Evolutionary conservation across 2,113 vertebrate species (phyloP), one percentile per base, ranked within the genome.

Genomic region (Oenanthe oenanthe): DNA sequence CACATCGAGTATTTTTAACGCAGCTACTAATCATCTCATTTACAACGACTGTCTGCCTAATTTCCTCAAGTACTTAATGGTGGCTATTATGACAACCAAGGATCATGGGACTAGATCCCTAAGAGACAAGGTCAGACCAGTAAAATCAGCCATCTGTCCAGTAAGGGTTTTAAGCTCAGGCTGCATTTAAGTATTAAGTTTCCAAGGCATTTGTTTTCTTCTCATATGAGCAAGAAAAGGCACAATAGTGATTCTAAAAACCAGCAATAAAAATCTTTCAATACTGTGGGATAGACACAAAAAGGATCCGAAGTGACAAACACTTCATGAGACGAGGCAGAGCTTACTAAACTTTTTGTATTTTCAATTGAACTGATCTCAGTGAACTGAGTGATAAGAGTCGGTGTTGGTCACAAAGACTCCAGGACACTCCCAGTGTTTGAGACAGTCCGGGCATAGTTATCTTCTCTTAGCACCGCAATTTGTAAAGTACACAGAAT

Each of bases 81-180:
- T 47, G 92, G 92, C 80, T 93, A 57, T 91, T 94, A 95, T 81
- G 96, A 94, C 94, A 97, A 96, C 93, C 89, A 97, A 97, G 98
- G 94, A 98, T 97, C 96, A 97, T 40, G 93, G 93, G 93, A 97
- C 86, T 93, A 97, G 88, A 96, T 97, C 95, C 90, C 85, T 95
- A 92, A 90, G 87, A 93, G 68, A 85, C 95, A 97, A 97, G 95
- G 98, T 97, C 97, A 98, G 88, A 96, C 92, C 76, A 96, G 87
- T 92, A 97, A 98, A 98, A 98, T 97, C 97, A 98, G 97, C 98
- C 98, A 98, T 98, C 98, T 98, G 97, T 97, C 96, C 95, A 95
- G 87, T 77, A 95, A 97, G 89, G 85, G 57, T 85, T 97, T 97
- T 98, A 98, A 97, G 96, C 88, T 96, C 84, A 95, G 97, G 93